Evolutionary conservation across 2,888 invertebrate species (phyloP).

Genomic region (Allacma fusca): DNA sequence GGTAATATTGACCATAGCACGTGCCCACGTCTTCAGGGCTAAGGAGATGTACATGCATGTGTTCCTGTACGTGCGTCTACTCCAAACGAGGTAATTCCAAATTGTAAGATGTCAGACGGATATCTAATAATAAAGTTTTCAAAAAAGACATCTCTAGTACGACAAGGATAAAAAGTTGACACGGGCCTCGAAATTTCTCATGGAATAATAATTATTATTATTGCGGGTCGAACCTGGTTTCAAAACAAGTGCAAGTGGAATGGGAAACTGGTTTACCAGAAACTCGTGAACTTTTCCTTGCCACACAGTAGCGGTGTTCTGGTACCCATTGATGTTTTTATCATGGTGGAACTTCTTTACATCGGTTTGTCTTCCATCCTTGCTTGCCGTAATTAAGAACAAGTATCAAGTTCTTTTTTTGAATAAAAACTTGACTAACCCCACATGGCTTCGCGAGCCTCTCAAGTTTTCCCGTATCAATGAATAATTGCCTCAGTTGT

Average conservation of each 20-base stretch:
- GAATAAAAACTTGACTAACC: neutral
- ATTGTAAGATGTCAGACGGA: too few relatives aligned
- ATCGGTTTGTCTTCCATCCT: neutral
- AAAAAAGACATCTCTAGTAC: too few relatives aligned
- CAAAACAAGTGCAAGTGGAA: slow-evolving; percentile 3
- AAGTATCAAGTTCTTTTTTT: neutral
- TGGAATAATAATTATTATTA: neutral
- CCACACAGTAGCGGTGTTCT: neutral
- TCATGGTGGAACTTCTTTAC: neutral
- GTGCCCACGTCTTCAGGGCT: too few relatives aligned
- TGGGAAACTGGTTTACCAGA: neutral
- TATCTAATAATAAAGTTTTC: too few relatives aligned
- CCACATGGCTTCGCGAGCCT: neutral
- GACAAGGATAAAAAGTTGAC: too few relatives aligned
- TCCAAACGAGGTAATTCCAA: too few relatives aligned
- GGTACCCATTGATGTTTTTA: neutral
- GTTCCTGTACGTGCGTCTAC: too few relatives aligned
- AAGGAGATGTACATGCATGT: too few relatives aligned
- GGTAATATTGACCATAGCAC: too few relatives aligned
- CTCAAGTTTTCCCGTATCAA: neutral
- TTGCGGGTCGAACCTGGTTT: neutral
- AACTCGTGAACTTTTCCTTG: neutral
- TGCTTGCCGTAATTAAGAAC: neutral
- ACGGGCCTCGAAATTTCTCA: too few relatives aligned
- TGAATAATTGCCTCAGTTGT: too few relatives aligned